Percentiles rank a stretch among this genome's conserved stretches.
Conservation (phyloP, 2,113 vertebrate genomes). For the Halichoeres trimaculatus region DNA sequence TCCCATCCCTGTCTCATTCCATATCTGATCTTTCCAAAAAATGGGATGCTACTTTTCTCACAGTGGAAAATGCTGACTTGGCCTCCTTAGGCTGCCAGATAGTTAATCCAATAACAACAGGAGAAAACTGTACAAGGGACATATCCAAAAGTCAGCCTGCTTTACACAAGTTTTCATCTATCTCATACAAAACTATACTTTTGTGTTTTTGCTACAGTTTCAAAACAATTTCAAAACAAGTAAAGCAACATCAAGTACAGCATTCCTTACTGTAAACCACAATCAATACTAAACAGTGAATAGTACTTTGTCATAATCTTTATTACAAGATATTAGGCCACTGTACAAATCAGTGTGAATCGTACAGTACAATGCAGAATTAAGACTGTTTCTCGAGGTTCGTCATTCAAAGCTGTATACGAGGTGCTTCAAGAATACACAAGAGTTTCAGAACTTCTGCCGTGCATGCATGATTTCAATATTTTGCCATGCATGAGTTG, state of each 20-base stretch:
- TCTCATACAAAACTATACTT: slow-evolving; percentile 77
- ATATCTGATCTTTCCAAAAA: slow-evolving; percentile 49
- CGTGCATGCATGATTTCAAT: slow-evolving; percentile 79
- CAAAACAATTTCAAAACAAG: slow-evolving; percentile 55
- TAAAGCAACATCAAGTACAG: slow-evolving; percentile 67
- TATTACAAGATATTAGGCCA: slow-evolving; percentile 85
- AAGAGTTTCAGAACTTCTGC: slow-evolving; percentile 77
- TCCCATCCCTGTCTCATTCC: slow-evolving; percentile 18
- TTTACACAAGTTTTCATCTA: slow-evolving; percentile 50
- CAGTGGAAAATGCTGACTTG: slow-evolving; percentile 71
- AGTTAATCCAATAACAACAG: slow-evolving; percentile 62
- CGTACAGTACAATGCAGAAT: slow-evolving; percentile 81
- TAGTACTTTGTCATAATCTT: slow-evolving; percentile 82
- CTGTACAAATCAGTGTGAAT: slow-evolving; percentile 83
- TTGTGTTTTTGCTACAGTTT: slow-evolving; percentile 72
- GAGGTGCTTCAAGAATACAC: slow-evolving; percentile 81
- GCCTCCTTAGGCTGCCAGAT: slow-evolving; percentile 56
- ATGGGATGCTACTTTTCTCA: slow-evolving; percentile 61
- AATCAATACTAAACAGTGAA: slow-evolving; percentile 76
- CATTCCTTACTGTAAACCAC: slow-evolving; percentile 65
- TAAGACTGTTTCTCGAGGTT: slow-evolving; percentile 83
- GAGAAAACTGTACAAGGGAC: slow-evolving; percentile 64
- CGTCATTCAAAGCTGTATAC: slow-evolving; percentile 83
- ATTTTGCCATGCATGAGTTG: slow-evolving; percentile 84
- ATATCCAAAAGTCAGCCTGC: slow-evolving; percentile 59